These are phyloP conservation scores for Hipposideros armiger DNA, from an alignment of 2,113 vertebrate genomes.

Conservation along the genomic window DNA sequence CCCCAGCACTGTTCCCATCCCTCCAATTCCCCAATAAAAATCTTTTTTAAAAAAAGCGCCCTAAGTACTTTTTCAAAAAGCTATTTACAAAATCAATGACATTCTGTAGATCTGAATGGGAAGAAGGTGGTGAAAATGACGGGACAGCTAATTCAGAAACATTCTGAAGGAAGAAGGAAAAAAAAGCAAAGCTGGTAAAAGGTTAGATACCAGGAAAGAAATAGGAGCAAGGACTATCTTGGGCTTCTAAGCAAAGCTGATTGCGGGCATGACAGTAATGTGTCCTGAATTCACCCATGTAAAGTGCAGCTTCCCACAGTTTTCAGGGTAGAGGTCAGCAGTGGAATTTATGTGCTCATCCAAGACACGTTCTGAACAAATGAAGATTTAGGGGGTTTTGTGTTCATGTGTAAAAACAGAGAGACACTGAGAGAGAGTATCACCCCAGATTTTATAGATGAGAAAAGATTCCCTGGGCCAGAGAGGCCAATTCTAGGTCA, in stretches of 20 bases:
- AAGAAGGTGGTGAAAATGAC: neutral
- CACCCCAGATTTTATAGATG: neutral
- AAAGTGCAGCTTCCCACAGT: neutral
- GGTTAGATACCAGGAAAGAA: neutral
- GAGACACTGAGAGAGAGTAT: neutral
- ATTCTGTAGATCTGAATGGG: neutral
- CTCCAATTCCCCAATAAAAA: too few relatives aligned
- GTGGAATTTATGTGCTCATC: neutral
- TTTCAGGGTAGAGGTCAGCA: neutral
- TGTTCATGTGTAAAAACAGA: neutral
- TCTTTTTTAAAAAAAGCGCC: too few relatives aligned
- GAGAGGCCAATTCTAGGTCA: neutral
- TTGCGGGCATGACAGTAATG: accelerated
- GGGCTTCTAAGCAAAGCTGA: neutral
- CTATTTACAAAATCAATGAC: neutral
- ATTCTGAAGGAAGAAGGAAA: neutral
- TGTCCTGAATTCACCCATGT: neutral
- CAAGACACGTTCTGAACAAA: neutral
- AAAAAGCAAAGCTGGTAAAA: neutral
- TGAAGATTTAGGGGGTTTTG: neutral
- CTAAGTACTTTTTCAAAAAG: neutral
- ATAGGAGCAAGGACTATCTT: neutral
- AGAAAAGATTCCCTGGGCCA: neutral
- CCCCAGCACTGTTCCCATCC: too few relatives aligned
- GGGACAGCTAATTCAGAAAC: neutral